Conservation (phyloP, 2,797 vertebrate species). For the Siniperca obscura region DNA sequence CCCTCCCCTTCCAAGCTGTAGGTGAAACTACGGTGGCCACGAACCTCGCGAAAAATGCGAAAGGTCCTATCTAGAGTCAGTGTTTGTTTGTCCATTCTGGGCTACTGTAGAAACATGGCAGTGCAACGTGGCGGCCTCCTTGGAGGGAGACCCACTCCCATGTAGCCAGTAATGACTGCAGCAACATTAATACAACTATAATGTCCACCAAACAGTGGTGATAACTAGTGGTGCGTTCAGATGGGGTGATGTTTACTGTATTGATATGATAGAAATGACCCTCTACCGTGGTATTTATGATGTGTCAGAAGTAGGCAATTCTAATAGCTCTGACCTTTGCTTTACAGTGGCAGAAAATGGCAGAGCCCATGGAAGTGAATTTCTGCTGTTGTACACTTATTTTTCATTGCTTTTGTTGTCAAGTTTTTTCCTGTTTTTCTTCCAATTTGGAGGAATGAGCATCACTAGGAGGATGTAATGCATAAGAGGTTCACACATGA, state of each 20-base stretch:
- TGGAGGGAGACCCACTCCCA: no score
- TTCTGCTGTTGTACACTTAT: background rate
- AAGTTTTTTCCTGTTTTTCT: background rate
- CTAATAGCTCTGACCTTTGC: background rate
- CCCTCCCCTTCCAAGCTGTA: no score
- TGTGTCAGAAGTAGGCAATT: no score
- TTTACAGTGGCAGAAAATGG: background rate
- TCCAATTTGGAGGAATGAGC: background rate
- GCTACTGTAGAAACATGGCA: no score
- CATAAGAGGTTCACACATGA: background rate
- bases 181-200: background rate
- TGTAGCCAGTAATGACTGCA: background rate
- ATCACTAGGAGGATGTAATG: background rate
- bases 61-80: no score
- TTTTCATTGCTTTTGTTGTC: background rate
- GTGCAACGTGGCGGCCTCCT: no score
- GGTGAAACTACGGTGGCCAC: no score
- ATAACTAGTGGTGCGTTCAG: background rate
- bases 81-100: no score
- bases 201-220: background rate
- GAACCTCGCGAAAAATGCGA: no score
- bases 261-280: background rate
- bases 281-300: background rate
- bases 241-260: background rate
- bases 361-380: background rate